Conservation (phyloP, 35 echinoderm and acorn worm genomes). For the Apostichopus californicus region DNA sequence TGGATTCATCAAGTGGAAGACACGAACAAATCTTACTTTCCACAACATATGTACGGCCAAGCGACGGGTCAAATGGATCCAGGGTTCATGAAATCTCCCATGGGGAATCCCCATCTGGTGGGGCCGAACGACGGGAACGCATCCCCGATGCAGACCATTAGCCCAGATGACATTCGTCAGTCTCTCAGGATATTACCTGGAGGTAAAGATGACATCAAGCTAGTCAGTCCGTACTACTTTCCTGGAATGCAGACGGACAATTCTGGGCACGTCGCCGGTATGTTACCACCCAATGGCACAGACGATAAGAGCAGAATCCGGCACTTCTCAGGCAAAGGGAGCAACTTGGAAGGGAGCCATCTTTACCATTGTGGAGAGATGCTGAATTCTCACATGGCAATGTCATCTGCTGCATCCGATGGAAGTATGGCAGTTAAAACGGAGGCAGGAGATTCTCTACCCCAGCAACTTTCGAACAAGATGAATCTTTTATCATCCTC, state of each 20-base stretch:
- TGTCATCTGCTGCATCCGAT: neutral
- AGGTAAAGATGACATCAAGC: constrained; percentile 22
- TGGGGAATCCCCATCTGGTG: constrained; percentile 10
- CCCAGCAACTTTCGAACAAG: neutral
- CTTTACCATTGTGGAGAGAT: constrained; percentile 8
- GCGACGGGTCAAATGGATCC: neutral
- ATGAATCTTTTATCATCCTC: neutral
- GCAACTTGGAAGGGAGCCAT: neutral
- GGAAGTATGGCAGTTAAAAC: neutral
- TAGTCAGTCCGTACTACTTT: constrained; percentile 36
- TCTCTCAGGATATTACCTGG: constrained; percentile 19
- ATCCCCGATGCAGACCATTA: constrained; percentile 35
- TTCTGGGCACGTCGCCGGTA: constrained; percentile 11
- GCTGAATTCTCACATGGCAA: neutral
- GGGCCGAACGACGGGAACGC: constrained; percentile 3
- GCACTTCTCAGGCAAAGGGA: constrained; percentile 10
- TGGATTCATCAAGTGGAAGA: constrained; percentile 13
- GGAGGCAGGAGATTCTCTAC: neutral
- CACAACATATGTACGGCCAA: neutral
- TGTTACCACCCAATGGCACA: constrained; percentile 16
- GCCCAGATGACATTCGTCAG: constrained; percentile 16
- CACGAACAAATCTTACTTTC: neutral
- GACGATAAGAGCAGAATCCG: constrained; percentile 17
- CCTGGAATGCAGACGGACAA: constrained; percentile 11
- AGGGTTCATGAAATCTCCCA: constrained; percentile 28